Evolutionary conservation across 1,140 invertebrate species (phyloP).

Genomic region (Coelopa frigida): DNA sequence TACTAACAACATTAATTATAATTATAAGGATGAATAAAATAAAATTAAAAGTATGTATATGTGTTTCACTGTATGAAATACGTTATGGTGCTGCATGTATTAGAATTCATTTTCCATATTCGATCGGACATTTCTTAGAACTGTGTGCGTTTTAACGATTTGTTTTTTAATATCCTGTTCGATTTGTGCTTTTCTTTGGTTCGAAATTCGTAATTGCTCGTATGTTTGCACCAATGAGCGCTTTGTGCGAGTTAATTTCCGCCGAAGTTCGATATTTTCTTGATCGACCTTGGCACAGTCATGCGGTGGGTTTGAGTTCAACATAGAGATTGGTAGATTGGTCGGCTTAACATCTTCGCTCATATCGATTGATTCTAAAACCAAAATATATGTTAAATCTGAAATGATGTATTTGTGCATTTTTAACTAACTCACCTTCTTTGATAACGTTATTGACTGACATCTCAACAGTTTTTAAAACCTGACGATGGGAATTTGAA

Average conservation of each 20-base stretch:
- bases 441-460: too few species aligned
- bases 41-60: too few species aligned
- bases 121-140: constrained; percentile 50
- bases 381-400: background rate
- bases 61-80: too few species aligned
- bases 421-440: too few species aligned
- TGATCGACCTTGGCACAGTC: constrained; percentile 46
- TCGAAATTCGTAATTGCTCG: constrained; percentile 48
- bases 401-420: background rate
- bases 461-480: constrained; percentile 35
- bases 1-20: too few species aligned
- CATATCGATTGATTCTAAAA: background rate
- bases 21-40: too few species aligned
- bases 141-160: constrained; percentile 53
- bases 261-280: constrained; percentile 50
- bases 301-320: constrained; percentile 18
- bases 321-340: background rate
- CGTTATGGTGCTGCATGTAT: too few species aligned
- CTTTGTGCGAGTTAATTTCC: constrained; percentile 47
- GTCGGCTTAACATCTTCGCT: constrained; percentile 8
- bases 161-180: constrained; percentile 54
- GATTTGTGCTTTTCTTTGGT: constrained; percentile 52
- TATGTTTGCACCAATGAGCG: constrained; percentile 51
- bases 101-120: constrained; percentile 47
- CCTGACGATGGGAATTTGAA: constrained; percentile 23